phyloP scores from a whole-genome alignment of 1,140 invertebrate species.

The Catajapyx aquilonaris region DNA sequence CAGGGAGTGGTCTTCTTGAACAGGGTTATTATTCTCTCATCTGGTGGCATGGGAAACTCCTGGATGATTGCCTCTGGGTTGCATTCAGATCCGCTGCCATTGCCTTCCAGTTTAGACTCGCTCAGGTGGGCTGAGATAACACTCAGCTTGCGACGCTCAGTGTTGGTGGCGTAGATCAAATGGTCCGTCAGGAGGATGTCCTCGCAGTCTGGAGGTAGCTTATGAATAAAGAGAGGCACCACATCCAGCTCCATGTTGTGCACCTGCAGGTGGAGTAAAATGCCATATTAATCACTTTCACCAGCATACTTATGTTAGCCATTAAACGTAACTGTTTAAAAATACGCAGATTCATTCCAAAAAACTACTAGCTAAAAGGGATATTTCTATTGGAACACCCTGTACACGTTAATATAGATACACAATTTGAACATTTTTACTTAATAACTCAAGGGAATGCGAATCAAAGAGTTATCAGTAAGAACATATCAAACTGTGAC shows the following conservation, averaged over 20 bases:
- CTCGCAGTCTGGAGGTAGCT: constrained; percentile 32
- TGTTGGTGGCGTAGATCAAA: constrained; percentile 34
- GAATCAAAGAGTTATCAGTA: no score
- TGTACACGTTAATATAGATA: no score
- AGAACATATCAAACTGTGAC: no score
- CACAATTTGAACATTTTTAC: no score
- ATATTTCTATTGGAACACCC: no score
- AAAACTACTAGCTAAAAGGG: no score
- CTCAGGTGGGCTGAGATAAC: constrained; percentile 36
- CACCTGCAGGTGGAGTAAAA: constrained; percentile 14
- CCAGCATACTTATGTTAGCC: no score
- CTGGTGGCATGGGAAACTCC: neutral
- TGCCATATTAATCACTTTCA: no score
- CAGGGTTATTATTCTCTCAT: neutral
- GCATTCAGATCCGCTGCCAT: constrained; percentile 10
- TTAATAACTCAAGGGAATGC: no score
- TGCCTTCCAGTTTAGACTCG: constrained; percentile 31
- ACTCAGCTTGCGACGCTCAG: constrained; percentile 24
- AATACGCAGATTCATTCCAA: no score
- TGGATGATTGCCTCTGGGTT: neutral
- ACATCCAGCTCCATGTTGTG: constrained; percentile 33
- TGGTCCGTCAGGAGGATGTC: constrained; percentile 34
- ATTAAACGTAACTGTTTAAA: no score
- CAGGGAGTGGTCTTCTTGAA: neutral
- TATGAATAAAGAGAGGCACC: constrained; percentile 43